phyloP scores from a whole-genome alignment of 2,888 invertebrate species.

The Iselma pallidipennis region DNA sequence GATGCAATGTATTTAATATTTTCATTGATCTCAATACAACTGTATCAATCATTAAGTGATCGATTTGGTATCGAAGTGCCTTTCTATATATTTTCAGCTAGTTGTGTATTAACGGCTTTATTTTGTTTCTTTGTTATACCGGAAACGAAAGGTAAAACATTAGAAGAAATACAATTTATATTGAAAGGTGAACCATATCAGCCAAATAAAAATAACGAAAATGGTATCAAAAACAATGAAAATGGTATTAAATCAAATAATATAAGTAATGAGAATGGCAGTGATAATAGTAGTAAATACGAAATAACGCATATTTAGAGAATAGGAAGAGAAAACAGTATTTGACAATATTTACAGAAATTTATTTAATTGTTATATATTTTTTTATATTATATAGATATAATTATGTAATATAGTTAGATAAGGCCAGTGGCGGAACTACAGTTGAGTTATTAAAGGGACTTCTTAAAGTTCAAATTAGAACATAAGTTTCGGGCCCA shows the following conservation, averaged over 20 bases:
- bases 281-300: slow-evolving; percentile 14
- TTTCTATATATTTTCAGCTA: slow-evolving; percentile 48
- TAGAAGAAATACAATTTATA: slow-evolving; percentile 53
- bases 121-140: slow-evolving; percentile 50
- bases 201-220: slow-evolving; percentile 8
- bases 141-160: slow-evolving; percentile 51
- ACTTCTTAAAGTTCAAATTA: too few relatives aligned
- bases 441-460: too few relatives aligned
- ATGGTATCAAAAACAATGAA: slow-evolving; percentile 15
- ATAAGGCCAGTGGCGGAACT: background rate
- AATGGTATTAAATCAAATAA: slow-evolving; percentile 1
- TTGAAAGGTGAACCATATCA: slow-evolving; percentile 43
- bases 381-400: too few relatives aligned
- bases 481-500: too few relatives aligned
- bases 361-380: background rate
- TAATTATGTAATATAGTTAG: too few relatives aligned
- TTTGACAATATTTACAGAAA: background rate
- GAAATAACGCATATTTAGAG: slow-evolving; percentile 14
- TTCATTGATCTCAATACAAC: slow-evolving; percentile 44
- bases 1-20: slow-evolving; percentile 50
- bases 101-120: slow-evolving; percentile 44
- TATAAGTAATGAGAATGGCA: background rate
- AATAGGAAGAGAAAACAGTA: background rate
- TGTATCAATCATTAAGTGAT: slow-evolving; percentile 43
- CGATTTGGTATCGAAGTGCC: slow-evolving; percentile 47